These are phyloP conservation scores for Tauraco erythrolophus DNA, from an alignment of 2,113 vertebrate genomes.

Conservation along the genomic window DNA sequence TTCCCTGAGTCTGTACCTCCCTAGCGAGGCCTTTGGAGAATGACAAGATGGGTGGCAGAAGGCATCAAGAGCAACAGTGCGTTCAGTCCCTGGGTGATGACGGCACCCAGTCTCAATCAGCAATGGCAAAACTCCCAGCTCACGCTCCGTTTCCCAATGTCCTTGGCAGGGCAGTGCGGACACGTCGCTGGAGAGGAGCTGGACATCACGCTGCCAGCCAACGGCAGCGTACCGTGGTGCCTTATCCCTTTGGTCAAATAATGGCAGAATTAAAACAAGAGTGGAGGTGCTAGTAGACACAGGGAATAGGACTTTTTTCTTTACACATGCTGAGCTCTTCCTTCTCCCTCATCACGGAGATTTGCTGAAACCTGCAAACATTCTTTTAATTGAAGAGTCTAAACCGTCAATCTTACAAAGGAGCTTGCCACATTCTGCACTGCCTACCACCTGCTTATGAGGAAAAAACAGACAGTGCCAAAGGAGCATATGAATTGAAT, in stretches of 20 bases:
- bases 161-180: not conserved
- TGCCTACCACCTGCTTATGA: not conserved
- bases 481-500: slow-evolving; percentile 44
- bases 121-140: not conserved
- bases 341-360: not conserved
- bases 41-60: not conserved
- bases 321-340: not conserved
- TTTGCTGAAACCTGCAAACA: not conserved
- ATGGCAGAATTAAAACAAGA: not conserved
- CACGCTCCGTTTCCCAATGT: fast-evolving
- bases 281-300: not conserved
- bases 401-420: not conserved
- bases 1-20: not conserved
- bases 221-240: not conserved
- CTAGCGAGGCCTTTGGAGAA: not conserved
- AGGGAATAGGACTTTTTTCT: not conserved
- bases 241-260: not conserved
- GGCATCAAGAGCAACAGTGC: not conserved
- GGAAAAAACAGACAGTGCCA: not conserved
- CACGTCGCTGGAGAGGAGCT: not conserved
- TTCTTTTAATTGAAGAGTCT: slow-evolving; percentile 9
- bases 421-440: not conserved
- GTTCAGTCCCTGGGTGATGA: fast-evolving
- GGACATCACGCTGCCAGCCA: not conserved
- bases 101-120: not conserved